These are phyloP conservation scores for Leptinotarsa peninsularis DNA, from an alignment of 2,888 invertebrate genomes.

Conservation along the genomic window DNA sequence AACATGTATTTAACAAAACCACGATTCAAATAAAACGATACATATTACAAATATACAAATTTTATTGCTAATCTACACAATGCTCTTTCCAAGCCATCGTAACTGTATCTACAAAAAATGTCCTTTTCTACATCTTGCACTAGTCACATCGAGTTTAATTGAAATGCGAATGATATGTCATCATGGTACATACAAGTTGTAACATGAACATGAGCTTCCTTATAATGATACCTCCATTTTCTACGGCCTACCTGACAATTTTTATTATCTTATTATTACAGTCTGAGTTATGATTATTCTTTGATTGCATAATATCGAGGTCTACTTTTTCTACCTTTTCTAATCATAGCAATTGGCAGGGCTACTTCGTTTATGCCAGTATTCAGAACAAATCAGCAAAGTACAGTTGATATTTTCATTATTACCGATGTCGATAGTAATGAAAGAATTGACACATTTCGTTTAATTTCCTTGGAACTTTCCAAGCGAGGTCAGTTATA, in stretches of 20 bases:
- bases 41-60: conserved; percentile 61
- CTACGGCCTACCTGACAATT: conserved; percentile 55
- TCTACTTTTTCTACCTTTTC: conserved; percentile 29
- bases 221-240: conserved; percentile 42
- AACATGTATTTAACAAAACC: conserved; percentile 56
- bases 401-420: background rate
- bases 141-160: conserved; percentile 13
- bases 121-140: conserved; percentile 15
- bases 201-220: conserved; percentile 51
- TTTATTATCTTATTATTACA: conserved; percentile 65
- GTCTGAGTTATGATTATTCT: conserved; percentile 58
- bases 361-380: conserved; percentile 27
- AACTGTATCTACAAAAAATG: conserved; percentile 40
- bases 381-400: conserved; percentile 31
- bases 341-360: conserved; percentile 42
- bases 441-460: too few relatives aligned
- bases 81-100: conserved; percentile 46
- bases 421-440: background rate
- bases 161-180: conserved; percentile 54
- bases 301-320: conserved; percentile 44
- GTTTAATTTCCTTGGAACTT: too few relatives aligned
- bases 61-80: conserved; percentile 60
- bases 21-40: conserved; percentile 55
- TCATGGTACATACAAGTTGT: conserved; percentile 46
- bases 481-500: too few relatives aligned